Percentiles rank a stretch among this genome's conserved stretches.
These are phyloP conservation scores for Drusus annulatus DNA, from an alignment of 1,140 invertebrate genomes.

Conservation along the genomic window DNA sequence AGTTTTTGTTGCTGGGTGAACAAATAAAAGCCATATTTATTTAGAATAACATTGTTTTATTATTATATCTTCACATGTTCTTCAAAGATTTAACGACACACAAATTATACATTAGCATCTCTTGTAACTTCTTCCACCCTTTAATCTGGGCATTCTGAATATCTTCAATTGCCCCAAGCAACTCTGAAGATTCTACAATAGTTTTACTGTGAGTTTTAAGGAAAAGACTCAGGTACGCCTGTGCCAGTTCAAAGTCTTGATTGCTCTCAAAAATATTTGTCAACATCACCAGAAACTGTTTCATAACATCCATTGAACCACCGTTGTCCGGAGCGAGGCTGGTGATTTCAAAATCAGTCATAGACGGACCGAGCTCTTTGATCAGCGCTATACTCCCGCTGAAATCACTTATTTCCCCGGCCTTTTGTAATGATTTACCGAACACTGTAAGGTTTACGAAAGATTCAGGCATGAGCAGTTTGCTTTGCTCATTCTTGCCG, in stretches of 20 bases:
- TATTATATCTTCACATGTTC: conserved; percentile 70
- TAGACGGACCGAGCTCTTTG: conserved; percentile 87
- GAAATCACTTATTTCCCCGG: conserved; percentile 69
- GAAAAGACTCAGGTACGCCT: conserved; percentile 93
- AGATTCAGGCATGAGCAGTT: conserved; percentile 71
- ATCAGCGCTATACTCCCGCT: conserved; percentile 78
- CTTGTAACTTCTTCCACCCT: conserved; percentile 80
- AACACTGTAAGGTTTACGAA: conserved; percentile 79
- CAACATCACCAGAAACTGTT: conserved; percentile 87
- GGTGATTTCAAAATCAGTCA: conserved; percentile 92
- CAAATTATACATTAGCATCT: conserved; percentile 82
- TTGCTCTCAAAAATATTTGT: conserved; percentile 81
- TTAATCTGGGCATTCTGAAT: conserved; percentile 74
- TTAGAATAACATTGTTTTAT: conserved; percentile 41
- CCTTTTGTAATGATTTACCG: conserved; percentile 73
- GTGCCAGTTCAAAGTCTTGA: conserved; percentile 91
- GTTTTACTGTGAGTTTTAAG: conserved; percentile 86
- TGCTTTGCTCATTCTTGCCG: conserved; percentile 66
- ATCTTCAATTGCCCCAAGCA: conserved; percentile 74
- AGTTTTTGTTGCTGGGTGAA: conserved; percentile 23
- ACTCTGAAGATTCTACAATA: conserved; percentile 73
- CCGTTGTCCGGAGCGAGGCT: conserved; percentile 82
- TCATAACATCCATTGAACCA: conserved; percentile 79
- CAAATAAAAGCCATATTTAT: conserved; percentile 47
- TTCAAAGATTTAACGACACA: conserved; percentile 84